Base-by-base conservation (phyloP, 1,140 invertebrate genomes). In the Aradophagus sp. region DNA sequence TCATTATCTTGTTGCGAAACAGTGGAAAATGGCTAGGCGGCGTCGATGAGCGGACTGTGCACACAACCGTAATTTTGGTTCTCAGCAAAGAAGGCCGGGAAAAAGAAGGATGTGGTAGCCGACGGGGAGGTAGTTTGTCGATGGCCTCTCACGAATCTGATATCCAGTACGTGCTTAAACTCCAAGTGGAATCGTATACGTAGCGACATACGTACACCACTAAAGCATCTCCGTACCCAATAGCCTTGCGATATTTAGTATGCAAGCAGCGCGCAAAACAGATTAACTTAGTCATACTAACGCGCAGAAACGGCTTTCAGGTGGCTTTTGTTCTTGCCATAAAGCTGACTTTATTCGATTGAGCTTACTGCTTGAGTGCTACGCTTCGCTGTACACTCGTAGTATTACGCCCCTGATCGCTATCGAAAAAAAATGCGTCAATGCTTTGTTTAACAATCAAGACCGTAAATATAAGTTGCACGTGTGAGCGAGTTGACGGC, bases 251-350 rank as follows among this genome's bases (percentile, higher is more conserved):
- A 73, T 61, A 67, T 68, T 73, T 67, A 68, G 63, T 73, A 73
- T 73, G 71, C 71, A 73, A 73, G 71, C 48, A 36, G 61, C 71
- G 71, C 71, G 47, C 63, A 55, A 73, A 68, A 73, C 71, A 73
- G 63, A 73, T 73, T 73, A 73, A 73, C 63, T 73, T 65, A 63
- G 70, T 73, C 63, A 73, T 67, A 73, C 56, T 63, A 73, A 73
- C 62, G 63, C 70, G 50, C 58, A 63, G 70, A 67, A 73, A 67
- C 58, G 53, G 70, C 63, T 73, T 67, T 73, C 62, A 67, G 45
- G 70, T 63, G 70, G 67, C 67, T 70, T 70, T 70, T 70, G 59
- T 70, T 70, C 59, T 70, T 70, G 52, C 59, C 59, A 63, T 68
- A 59, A 73, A 68, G 58, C 63, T 68, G 70, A 62, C 70, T 73